A percentile compares a stretch with the other conserved stretches of the same genome.
These are phyloP conservation scores for Tuberolachnus salignus DNA, from an alignment of 2,888 invertebrate genomes.

Conservation along the genomic window DNA sequence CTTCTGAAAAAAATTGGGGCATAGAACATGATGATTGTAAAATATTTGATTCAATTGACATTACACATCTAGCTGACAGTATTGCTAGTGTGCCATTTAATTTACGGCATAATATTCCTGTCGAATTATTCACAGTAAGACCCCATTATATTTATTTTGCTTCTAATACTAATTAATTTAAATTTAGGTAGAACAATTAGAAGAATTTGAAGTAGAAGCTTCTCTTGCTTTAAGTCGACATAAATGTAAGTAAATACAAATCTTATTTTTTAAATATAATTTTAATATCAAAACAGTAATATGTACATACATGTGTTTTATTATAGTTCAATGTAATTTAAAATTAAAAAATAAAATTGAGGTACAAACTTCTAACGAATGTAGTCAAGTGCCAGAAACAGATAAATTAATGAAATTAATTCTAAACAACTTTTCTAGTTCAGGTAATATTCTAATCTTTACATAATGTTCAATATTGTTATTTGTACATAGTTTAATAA, in stretches of 20 bases:
- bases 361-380: neutral
- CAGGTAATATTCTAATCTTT: slow-evolving; percentile 10
- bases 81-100: slow-evolving; percentile 45
- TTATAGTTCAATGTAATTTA: slow-evolving; percentile 33
- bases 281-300: neutral
- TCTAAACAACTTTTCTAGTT: neutral
- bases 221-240: slow-evolving; percentile 47
- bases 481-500: no score
- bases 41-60: slow-evolving; percentile 44
- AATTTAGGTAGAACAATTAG: slow-evolving; percentile 40
- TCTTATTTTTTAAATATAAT: neutral
- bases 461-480: neutral
- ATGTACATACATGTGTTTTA: neutral
- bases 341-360: slow-evolving; percentile 28
- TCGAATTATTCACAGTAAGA: slow-evolving; percentile 32
- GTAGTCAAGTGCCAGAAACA: neutral
- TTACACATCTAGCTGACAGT: slow-evolving; percentile 37
- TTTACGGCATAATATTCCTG: slow-evolving; percentile 31
- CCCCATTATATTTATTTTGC: neutral
- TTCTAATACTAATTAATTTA: neutral
- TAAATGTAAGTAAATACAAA: slow-evolving; percentile 27
- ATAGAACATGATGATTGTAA: slow-evolving; percentile 32
- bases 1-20: slow-evolving; percentile 48
- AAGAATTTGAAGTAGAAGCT: slow-evolving; percentile 54
- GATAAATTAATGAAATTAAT: slow-evolving; percentile 16